These are phyloP conservation scores for Acromyrmex echinatior DNA, from an alignment of 1,140 invertebrate species.

Conservation along the genomic window DNA sequence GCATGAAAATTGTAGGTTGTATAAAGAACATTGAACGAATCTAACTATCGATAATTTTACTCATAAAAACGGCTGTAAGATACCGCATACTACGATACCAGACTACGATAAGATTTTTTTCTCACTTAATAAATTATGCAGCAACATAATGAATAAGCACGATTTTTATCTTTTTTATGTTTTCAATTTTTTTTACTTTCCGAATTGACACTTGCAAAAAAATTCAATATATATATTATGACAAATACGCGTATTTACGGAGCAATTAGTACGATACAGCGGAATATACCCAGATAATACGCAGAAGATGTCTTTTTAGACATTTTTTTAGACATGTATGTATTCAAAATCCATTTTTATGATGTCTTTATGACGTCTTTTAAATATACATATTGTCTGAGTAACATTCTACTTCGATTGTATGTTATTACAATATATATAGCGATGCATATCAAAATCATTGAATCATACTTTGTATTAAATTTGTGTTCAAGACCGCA, in stretches of 20 bases:
- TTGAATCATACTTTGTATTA: neutral
- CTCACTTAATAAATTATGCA: neutral
- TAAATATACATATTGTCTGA: too few relatives aligned
- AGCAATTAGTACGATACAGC: neutral
- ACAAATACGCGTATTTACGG: neutral
- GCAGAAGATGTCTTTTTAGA: too few relatives aligned
- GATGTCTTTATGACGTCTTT: too few relatives aligned
- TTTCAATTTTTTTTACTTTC: neutral
- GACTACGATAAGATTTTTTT: slow-evolving; percentile 10
- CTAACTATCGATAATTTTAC: neutral
- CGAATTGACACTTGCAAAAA: neutral
- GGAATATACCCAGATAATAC: too few relatives aligned
- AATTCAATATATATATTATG: neutral
- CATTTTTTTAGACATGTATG: too few relatives aligned
- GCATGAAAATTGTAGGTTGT: neutral
- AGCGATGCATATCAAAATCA: neutral
- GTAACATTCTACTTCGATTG: too few relatives aligned
- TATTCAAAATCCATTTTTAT: too few relatives aligned
- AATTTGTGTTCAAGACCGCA: too few relatives aligned
- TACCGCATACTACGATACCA: neutral
- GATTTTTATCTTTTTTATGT: neutral
- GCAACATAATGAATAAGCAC: neutral
- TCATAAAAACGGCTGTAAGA: neutral
- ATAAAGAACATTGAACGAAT: neutral
- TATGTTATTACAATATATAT: neutral